Conservation (phyloP, 2,113 vertebrate species). For the Notechis scutatus region DNA sequence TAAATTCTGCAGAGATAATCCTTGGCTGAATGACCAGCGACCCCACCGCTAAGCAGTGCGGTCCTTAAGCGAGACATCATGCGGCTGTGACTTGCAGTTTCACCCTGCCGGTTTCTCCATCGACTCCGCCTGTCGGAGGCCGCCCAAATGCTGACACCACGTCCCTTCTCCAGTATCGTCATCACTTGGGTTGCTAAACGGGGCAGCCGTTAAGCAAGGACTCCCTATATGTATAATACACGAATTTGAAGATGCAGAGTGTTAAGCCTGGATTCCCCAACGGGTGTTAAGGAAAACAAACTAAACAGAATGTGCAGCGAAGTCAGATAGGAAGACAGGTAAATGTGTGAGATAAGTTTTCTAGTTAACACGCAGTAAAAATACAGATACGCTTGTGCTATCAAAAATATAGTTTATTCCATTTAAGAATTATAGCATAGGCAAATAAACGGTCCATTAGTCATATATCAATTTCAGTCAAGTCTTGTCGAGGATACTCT, state of each 20-base stretch:
- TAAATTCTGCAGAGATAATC: background rate
- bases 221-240: background rate
- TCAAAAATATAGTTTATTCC: no score
- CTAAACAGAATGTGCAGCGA: no score
- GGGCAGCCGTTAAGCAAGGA: background rate
- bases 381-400: no score
- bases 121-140: background rate
- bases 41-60: rapidly evolving
- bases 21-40: background rate
- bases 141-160: background rate
- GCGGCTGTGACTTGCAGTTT: background rate
- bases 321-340: no score
- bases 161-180: background rate
- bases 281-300: no score
- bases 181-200: background rate
- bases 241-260: background rate
- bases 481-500: no score
- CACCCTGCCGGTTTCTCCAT: background rate
- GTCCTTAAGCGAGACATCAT: background rate
- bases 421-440: no score
- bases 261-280: no score
- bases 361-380: no score
- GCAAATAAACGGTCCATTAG: no score
- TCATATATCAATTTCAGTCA: no score
- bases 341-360: no score